Base-by-base conservation (phyloP, 2,888 invertebrate species). In the Mimachlamys varia region DNA sequence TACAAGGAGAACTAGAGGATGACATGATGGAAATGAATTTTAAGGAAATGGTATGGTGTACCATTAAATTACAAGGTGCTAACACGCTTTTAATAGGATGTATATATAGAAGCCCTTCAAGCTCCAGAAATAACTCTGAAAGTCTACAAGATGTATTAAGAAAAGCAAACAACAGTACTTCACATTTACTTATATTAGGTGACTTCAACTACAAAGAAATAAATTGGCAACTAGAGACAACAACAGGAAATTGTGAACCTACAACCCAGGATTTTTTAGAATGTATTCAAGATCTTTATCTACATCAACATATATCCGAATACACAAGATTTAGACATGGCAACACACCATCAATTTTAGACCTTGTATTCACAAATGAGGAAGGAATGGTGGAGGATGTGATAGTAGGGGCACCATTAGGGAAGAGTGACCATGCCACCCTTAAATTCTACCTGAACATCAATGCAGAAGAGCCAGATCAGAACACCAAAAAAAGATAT, bases 321-420 rank as follows among this genome's bases (percentile, higher is more conserved):
- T 50, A 19, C 15, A 89, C 89, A 15, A 89, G 89, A 87, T 38
- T n/a, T 15, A 89, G 38, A 44, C 22, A 38, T 37, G 76, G 49
- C 19, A 76, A 50, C 44, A 49, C 22, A 38, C 89, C 87, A 22
- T 87, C 49, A 38, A 27, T n/a, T 22, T 87, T 87, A 89, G 62
- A 87, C 58, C n/a, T 89, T 10, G 49, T 89, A 38, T 89, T 89
- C n/a, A 89, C 89, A 22, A 76, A 89, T 12, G 44, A 89, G 10
- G 87, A 89, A 87, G 38, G 27, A 27, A 89, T 87, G 87, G 33
- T 76, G 17, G 58, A n/a, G 22, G 27, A 89, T 5, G 12, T 89
- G 13, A 19, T 17, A 17, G 15, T 37, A 27, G 17, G 27, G 0
- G 10, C 19, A 22, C 58, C 22, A n/a, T 58, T 89, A 50, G 89